Evolutionary conservation across 2,797 vertebrate genomes (phyloP).

Genomic region (Eulemur coronatus): DNA sequence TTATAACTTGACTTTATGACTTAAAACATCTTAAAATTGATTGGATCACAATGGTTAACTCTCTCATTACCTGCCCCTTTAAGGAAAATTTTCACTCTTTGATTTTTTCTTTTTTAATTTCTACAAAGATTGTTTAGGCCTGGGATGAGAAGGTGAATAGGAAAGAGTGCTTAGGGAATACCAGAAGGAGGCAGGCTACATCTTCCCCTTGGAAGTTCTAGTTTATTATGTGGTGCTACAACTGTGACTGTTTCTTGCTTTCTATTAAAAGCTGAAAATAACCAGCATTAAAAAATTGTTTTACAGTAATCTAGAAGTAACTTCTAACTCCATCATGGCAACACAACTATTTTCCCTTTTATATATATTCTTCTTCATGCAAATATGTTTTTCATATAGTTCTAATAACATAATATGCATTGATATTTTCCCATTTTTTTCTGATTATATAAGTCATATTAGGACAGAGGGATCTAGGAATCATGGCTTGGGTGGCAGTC

Average conservation of each 20-base stretch:
- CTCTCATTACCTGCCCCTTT: not conserved
- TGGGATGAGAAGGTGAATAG: not conserved
- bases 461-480: not conserved
- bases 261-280: constrained; percentile 18
- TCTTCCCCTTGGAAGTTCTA: not conserved
- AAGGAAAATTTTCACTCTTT: not conserved
- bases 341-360: not conserved
- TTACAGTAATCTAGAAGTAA: not conserved
- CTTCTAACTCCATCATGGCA: not conserved
- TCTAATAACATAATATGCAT: not conserved
- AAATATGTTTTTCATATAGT: not conserved
- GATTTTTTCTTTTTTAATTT: not conserved
- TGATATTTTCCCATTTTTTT: not conserved
- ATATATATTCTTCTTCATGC: not conserved
- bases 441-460: not conserved
- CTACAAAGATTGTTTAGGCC: not conserved
- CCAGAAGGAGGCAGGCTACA: not conserved
- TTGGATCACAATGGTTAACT: not conserved
- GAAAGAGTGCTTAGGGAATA: fast-evolving
- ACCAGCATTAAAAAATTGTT: not conserved
- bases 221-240: not conserved
- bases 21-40: constrained; percentile 14
- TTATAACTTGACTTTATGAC: not conserved
- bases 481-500: not conserved
- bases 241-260: not conserved